These are phyloP conservation scores for Centropyge bicolor DNA, from an alignment of 2,797 vertebrate genomes.

Conservation along the genomic window DNA sequence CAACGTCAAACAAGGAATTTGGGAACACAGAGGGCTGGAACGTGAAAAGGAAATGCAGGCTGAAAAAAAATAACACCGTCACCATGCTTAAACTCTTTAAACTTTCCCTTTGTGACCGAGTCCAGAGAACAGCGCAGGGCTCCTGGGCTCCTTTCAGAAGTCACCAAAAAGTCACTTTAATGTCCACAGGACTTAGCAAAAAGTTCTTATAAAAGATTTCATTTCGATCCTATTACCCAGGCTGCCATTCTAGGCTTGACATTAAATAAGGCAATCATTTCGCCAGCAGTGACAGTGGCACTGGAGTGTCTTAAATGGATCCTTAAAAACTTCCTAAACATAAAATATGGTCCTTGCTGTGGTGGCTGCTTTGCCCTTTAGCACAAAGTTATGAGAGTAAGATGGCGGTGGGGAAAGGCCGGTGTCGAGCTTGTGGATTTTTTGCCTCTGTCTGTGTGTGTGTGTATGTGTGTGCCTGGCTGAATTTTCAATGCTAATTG, in stretches of 20 bases:
- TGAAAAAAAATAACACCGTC: slow-evolving; percentile 56
- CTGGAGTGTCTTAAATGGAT: slow-evolving; percentile 60
- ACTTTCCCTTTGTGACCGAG: slow-evolving; percentile 54
- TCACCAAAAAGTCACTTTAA: slow-evolving; percentile 56
- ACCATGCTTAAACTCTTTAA: slow-evolving; percentile 51
- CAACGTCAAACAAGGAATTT: slow-evolving; percentile 73
- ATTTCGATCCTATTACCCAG: slow-evolving; percentile 69
- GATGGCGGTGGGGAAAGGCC: slow-evolving; percentile 41
- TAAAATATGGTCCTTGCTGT: slow-evolving; percentile 61
- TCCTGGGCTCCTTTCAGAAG: slow-evolving; percentile 45
- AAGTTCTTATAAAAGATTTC: slow-evolving; percentile 60
- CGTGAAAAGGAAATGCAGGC: slow-evolving; percentile 75
- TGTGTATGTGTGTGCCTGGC: slow-evolving; percentile 29
- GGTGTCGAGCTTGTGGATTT: slow-evolving; percentile 52
- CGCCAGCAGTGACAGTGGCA: slow-evolving; percentile 57
- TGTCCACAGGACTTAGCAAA: slow-evolving; percentile 43
- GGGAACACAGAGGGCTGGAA: slow-evolving; percentile 47
- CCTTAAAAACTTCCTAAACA: slow-evolving; percentile 69
- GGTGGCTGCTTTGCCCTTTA: slow-evolving; percentile 67
- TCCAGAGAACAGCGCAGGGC: slow-evolving; percentile 33
- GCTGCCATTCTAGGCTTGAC: slow-evolving; percentile 56
- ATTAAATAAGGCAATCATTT: slow-evolving; percentile 74
- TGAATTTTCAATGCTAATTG: slow-evolving; percentile 81
- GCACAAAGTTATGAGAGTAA: slow-evolving; percentile 59
- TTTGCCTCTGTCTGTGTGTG: slow-evolving; percentile 20